Evolutionary conservation across 1,140 invertebrate species (phyloP), one percentile per base, ranked within the genome.

Genomic region (Linepithema humile): DNA sequence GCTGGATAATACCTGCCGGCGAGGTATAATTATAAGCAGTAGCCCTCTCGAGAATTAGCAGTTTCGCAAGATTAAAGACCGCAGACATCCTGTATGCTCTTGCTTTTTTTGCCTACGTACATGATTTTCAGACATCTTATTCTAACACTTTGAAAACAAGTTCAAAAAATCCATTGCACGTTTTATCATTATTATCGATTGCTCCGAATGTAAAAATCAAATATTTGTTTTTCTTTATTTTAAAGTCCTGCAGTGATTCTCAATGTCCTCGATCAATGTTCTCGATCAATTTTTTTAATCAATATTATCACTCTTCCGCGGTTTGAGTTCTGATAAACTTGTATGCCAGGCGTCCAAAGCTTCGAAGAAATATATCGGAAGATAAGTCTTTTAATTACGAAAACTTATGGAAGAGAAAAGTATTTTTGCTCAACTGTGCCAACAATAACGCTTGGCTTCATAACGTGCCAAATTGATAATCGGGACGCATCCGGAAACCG

Each of bases 21-120:
- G 29, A 53, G 29, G 26, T 43, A 45, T 86, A 86, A 86, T 86
- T 84, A 74, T 72, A 64, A 87, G 45, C 64, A 45, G 85, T 86
- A 72, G 55, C 57, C 50, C 78, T 50, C 55, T 57, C 23, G 78
- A 40, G 64, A n/a, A 40, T 67, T 60, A 70, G 64, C 26, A 80
- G 48, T 57, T 50, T 55, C 38, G 35, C 29, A 43, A 80, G 48
- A 17, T 64, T 78, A 40, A 78, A 78, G 62, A 29, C 26, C 15
- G n/a, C 9, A 35, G 29, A 26, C 38, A 35, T 40, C 17, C 1
- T 40, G 23, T 32, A 29, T n/a, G 29, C 29, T 10, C n/a, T 29
- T 7, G 35, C n/a, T 40, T 69, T 53, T 69, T 55, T n/a, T n/a
- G 48, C 9, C 35, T 53, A 20, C 17, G 0, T 17, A 20, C 2